Evolutionary conservation across 2,113 vertebrate genomes (phyloP), one percentile per base, ranked within the genome.

Genomic region (Ceyx margarethae): DNA sequence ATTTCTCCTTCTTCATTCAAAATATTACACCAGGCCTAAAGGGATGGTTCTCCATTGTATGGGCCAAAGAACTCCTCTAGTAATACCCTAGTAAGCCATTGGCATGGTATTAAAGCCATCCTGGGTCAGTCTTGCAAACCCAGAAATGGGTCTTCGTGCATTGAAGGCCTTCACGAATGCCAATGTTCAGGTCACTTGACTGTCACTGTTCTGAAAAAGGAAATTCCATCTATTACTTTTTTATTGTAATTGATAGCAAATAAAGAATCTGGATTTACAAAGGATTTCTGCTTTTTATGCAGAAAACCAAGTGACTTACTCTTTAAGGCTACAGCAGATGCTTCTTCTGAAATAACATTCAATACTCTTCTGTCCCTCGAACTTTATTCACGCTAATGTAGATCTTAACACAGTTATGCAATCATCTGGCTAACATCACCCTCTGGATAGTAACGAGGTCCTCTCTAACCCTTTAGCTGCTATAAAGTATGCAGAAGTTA

Each of bases 401-500:
- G 93, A 89, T 89, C 92, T 96, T 96, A 95, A 96, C 91, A 91
- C 61, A 95, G 93, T 96, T 97, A 96, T 94, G 95, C 78, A 95
- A 96, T 91, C 88, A n/a, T 20, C 56, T 90, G 93, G 91, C 93
- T 91, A 94, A 80, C 87, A 81, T 95, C 83, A 96, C 97, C 97
- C 95, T 96, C 95, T 91, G 95, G 98, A 97, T 97, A 98, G 95
- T 96, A 98, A 98, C 67, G 54, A 96, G 97, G 97, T 97, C 90
- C 96, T 97, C 96, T 97, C 95, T 85, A 97, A 97, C 96, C 96
- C 97, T 97, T 97, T 97, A 98, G 97, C 97, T 97, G 97, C 97
- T 96, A 97, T 97, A 97, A 98, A 98, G 98, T 97, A 98, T 97
- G 97, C 98, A 97, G 97, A 97, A 98, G 97, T 98, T 98, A 98